Evolutionary conservation across 92 coral and sea anemone species (phyloP).

Genomic region (Parazoanthus swiftii): DNA sequence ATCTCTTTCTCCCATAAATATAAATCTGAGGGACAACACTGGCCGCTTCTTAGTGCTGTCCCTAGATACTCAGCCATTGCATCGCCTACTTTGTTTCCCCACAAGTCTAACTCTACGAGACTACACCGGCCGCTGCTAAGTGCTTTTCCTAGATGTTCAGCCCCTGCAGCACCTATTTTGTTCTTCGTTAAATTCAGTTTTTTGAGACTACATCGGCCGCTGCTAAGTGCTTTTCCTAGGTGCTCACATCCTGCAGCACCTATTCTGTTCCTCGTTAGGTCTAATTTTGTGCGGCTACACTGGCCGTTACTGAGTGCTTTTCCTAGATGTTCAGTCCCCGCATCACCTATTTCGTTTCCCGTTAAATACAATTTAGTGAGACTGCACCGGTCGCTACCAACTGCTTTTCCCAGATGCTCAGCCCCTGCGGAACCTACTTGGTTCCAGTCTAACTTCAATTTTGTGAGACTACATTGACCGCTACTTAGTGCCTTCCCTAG

Average conservation of each 20-base stretch:
- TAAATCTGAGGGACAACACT: neutral
- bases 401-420: neutral
- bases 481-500: neutral
- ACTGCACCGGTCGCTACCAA: neutral
- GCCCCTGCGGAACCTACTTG: neutral
- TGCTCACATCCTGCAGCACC: neutral
- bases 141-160: neutral
- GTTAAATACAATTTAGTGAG: neutral
- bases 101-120: neutral
- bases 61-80: neutral
- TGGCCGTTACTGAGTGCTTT: neutral
- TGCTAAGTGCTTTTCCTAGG: neutral
- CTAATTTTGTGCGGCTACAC: neutral
- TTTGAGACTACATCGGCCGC: neutral
- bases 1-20: neutral
- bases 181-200: neutral
- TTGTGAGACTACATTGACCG: neutral
- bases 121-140: neutral
- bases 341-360: neutral
- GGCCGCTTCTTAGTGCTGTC: neutral
- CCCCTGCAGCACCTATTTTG: slow-evolving; percentile 1
- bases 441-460: neutral
- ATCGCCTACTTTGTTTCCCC: neutral
- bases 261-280: neutral
- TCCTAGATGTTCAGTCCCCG: neutral